Conservation (phyloP, 53 echinoderm and acorn worm genomes). For the Henricia sp. region DNA sequence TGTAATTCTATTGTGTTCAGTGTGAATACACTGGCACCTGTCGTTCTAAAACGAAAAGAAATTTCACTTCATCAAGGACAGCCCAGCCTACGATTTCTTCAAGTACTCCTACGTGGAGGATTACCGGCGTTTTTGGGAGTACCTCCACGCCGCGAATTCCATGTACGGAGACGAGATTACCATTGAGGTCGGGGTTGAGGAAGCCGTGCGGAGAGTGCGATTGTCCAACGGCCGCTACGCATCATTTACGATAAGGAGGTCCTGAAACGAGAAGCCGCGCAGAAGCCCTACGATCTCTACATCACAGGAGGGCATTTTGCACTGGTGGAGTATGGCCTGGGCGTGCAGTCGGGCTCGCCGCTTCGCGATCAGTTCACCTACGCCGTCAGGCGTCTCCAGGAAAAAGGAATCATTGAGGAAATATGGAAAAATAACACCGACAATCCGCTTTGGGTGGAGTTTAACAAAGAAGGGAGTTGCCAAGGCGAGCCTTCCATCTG, state of each 20-base stretch:
- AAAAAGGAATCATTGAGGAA: slow-evolving; percentile 67
- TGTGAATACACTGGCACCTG: no score
- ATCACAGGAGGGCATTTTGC: slow-evolving; percentile 92
- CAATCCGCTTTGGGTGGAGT: slow-evolving; percentile 78
- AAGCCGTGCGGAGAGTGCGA: slow-evolving; percentile 85
- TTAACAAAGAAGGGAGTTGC: slow-evolving; percentile 76
- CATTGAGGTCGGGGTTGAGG: slow-evolving; percentile 77
- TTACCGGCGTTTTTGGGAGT: slow-evolving; percentile 85
- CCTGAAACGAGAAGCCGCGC: slow-evolving; percentile 72
- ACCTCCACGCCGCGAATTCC: slow-evolving; percentile 87
- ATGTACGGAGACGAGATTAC: slow-evolving; percentile 89
- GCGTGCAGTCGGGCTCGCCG: slow-evolving; percentile 85
- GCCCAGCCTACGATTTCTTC: slow-evolving; percentile 93
- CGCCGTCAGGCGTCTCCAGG: slow-evolving; percentile 68
- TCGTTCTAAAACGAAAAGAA: no score
- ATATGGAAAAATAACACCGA: slow-evolving; percentile 69
- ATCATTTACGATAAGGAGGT: slow-evolving; percentile 84
- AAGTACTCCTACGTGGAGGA: slow-evolving; percentile 78
- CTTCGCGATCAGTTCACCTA: slow-evolving; percentile 87
- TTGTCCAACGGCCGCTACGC: slow-evolving; percentile 94
- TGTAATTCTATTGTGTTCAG: no score
- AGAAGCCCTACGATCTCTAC: slow-evolving; percentile 83
- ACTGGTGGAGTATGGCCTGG: slow-evolving; percentile 84
- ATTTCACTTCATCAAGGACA: slow-evolving; percentile 86
- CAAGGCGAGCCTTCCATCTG: slow-evolving; percentile 61